A percentile compares a stretch with the other conserved stretches of the same genome.
Evolutionary conservation across 2,113 vertebrate species (phyloP).

Genomic region (Carassius gibelio): DNA sequence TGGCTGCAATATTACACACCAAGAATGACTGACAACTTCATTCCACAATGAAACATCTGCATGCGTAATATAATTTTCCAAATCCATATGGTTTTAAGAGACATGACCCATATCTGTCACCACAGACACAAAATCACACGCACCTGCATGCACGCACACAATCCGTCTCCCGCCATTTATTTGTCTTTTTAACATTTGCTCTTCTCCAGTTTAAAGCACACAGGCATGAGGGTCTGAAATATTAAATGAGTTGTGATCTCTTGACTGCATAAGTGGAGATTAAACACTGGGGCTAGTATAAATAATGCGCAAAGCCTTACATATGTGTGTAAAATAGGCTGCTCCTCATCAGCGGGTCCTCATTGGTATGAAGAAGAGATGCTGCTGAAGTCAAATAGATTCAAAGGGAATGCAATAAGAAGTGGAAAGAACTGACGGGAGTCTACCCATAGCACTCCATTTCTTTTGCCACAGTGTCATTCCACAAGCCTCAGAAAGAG

Average conservation of each 20-base stretch:
- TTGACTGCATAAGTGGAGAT: constrained; percentile 63
- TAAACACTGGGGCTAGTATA: constrained; percentile 57
- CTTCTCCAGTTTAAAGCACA: constrained; percentile 39
- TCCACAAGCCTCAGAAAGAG: constrained; percentile 37
- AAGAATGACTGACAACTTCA: constrained; percentile 45
- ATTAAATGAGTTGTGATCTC: constrained; percentile 64
- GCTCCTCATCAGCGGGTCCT: constrained; percentile 60
- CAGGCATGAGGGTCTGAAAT: constrained; percentile 60
- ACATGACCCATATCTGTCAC: constrained; percentile 20
- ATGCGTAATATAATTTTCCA: constrained; percentile 52
- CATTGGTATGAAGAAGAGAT: constrained; percentile 56
- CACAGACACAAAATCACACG: background rate
- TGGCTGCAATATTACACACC: constrained; percentile 50
- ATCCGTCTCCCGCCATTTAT: constrained; percentile 5
- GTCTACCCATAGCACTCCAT: constrained; percentile 68
- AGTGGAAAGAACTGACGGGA: constrained; percentile 60
- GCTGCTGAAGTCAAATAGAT: constrained; percentile 62
- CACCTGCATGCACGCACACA: background rate
- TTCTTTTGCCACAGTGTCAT: constrained; percentile 66
- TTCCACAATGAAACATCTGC: constrained; percentile 22
- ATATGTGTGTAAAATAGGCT: constrained; percentile 49
- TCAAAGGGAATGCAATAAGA: constrained; percentile 50
- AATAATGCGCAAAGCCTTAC: constrained; percentile 67
- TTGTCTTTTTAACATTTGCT: constrained; percentile 35
- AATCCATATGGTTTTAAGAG: constrained; percentile 58